phyloP scores from a whole-genome alignment of 2,888 invertebrate species.

The Apodemia duryi region DNA sequence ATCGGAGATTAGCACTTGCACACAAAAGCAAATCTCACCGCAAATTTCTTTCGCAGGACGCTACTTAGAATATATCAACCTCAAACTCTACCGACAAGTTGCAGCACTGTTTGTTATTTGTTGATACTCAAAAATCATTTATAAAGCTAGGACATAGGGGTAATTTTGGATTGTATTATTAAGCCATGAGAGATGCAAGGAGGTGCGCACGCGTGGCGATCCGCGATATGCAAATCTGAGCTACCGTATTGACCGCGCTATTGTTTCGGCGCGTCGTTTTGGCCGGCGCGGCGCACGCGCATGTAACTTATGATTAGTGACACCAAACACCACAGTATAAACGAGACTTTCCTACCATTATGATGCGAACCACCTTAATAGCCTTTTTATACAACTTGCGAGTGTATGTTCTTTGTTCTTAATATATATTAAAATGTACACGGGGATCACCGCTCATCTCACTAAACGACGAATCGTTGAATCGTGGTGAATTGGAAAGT shows the following conservation, averaged over 20 bases:
- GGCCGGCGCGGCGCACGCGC: slow-evolving; percentile 30
- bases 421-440: too few relatives aligned
- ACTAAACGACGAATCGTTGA: too few relatives aligned
- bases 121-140: background rate
- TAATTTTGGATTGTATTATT: background rate
- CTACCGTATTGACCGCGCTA: slow-evolving; percentile 65
- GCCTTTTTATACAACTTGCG: too few relatives aligned
- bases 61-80: slow-evolving; percentile 34
- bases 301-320: slow-evolving; percentile 54
- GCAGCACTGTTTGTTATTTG: background rate
- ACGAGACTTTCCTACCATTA: background rate
- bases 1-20: slow-evolving; percentile 30
- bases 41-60: slow-evolving; percentile 39
- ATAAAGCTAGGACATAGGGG: background rate
- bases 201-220: slow-evolving; percentile 16
- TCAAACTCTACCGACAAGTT: background rate
- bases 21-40: slow-evolving; percentile 28
- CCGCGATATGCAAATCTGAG: slow-evolving; percentile 67
- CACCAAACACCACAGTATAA: background rate
- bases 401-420: too few relatives aligned
- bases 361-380: too few relatives aligned
- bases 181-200: background rate
- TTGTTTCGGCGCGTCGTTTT: slow-evolving; percentile 47
- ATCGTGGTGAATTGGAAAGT: too few relatives aligned
- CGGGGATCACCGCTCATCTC: too few relatives aligned